These are phyloP conservation scores for Lepidotrigona ventralis DNA, from an alignment of 1,140 invertebrate species.

Conservation along the genomic window DNA sequence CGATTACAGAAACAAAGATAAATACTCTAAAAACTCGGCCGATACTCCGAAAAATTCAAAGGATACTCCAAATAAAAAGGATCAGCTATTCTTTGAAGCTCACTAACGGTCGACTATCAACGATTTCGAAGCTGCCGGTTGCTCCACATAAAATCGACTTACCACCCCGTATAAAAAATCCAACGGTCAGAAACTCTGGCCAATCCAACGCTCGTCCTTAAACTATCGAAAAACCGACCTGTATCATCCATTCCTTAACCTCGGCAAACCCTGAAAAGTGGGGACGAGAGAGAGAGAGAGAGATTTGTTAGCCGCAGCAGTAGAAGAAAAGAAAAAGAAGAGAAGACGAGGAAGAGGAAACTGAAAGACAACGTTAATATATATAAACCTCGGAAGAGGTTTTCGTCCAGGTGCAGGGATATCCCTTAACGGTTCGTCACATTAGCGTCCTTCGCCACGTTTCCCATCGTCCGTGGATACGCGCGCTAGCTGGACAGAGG, in stretches of 20 bases:
- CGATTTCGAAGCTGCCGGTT: neutral
- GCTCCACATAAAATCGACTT: constrained; percentile 52
- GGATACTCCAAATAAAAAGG: too few relatives aligned
- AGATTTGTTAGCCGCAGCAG: constrained; percentile 58
- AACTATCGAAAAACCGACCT: neutral
- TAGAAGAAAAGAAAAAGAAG: too few relatives aligned
- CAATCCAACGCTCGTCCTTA: neutral
- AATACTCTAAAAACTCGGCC: too few relatives aligned
- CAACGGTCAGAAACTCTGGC: constrained; percentile 39
- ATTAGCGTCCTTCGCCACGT: constrained; percentile 32
- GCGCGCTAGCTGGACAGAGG: constrained; percentile 53
- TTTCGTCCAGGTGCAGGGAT: constrained; percentile 54
- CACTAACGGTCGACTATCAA: neutral
- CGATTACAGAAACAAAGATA: too few relatives aligned
- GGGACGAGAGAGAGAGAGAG: constrained; percentile 39
- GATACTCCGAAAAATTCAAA: too few relatives aligned
- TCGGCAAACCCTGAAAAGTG: neutral
- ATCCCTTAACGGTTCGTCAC: constrained; percentile 50
- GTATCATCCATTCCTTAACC: neutral
- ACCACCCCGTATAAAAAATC: constrained; percentile 9
- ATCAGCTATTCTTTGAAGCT: too few relatives aligned
- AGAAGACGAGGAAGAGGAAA: neutral
- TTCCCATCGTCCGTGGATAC: constrained; percentile 47
- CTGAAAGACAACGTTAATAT: constrained; percentile 24
- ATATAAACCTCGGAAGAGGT: constrained; percentile 9